Base-by-base conservation (phyloP, 2,113 vertebrate genomes). In the Pseudopipra pipra region DNA sequence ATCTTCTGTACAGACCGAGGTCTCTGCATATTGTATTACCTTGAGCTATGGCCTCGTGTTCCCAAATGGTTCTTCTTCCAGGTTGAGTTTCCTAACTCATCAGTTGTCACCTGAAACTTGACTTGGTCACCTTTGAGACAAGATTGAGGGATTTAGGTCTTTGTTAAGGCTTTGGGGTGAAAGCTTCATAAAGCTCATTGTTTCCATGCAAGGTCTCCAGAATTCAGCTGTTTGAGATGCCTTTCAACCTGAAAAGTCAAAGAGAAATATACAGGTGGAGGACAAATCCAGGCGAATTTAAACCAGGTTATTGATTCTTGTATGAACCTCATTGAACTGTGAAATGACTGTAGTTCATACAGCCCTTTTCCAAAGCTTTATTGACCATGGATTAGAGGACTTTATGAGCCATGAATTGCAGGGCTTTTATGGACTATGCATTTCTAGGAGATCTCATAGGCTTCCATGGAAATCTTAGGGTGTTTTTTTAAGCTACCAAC, bases 401-500 rank as follows among this genome's bases (percentile, higher is more conserved):
- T 96, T 97, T 95, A 95, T 94, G 94, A 96, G 86, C 83, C 93
- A 96, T 94, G 95, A 95, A 92, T 95, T 97, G 88, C 86, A 62
- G 80, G 68, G 77, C 49, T 94, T 96, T 97, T 96, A 95, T 85
- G 74, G 73, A 93, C 88, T 89, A 11, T 0, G 10, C 58, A 85
- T 96, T 95, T 96, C 86, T 95, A 89, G 79, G 73, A 61, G n/a
- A 82, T 92, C 94, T 90, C 83, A 51, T 94, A 87, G 73, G 65
- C 66, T 90, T 84, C 92, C 88, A 76, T 96, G 86, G 90, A 96
- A 96, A 89, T 96, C 77, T 94, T 43, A 25, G 66, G 94, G 88
- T 96, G 70, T 96, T 96, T 97, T 96, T 95, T 93, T 93, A 96
- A 96, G 96, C 96, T 96, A 96, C 96, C 94, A 97, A 90, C 89